A percentile compares a stretch with the other conserved stretches of the same genome.
These are phyloP conservation scores for Oryzias dopingdopingensis DNA, from an alignment of 2,797 vertebrate genomes.

Conservation along the genomic window DNA sequence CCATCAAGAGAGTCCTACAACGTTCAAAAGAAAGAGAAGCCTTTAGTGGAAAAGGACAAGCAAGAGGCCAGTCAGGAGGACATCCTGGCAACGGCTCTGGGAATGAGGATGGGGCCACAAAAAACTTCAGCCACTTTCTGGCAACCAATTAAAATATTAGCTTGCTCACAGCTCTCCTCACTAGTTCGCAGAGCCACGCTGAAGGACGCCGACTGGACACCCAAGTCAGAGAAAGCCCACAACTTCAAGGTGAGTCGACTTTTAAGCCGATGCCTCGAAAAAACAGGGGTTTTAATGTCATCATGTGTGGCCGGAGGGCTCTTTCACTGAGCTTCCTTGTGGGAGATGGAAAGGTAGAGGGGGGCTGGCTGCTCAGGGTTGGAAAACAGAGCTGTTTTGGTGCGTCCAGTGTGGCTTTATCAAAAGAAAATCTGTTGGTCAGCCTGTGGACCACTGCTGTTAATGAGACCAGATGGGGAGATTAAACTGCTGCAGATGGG, in stretches of 20 bases:
- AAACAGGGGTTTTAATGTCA: constrained; percentile 37
- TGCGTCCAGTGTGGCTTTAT: constrained; percentile 61
- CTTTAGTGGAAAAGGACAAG: constrained; percentile 85
- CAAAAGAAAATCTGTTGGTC: constrained; percentile 71
- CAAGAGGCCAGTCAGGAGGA: constrained; percentile 89
- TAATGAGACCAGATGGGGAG: constrained; percentile 77
- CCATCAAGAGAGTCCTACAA: constrained; percentile 89
- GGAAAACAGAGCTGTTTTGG: constrained; percentile 66
- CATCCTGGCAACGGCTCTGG: constrained; percentile 89
- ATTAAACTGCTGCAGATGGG: constrained; percentile 66
- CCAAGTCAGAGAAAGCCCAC: constrained; percentile 95
- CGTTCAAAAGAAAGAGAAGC: constrained; percentile 79
- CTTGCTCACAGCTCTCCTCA: constrained; percentile 99
- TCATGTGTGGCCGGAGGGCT: constrained; percentile 47
- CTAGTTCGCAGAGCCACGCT: constrained; percentile 96
- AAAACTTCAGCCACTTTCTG: constrained; percentile 94
- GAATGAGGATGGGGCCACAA: constrained; percentile 93
- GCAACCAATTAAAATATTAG: constrained; percentile 99
- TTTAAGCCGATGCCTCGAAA: constrained; percentile 3
- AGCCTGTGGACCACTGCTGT: constrained; percentile 60
- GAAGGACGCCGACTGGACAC: constrained; percentile 90
- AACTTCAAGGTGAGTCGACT: constrained; percentile 90
- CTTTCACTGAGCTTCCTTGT: constrained; percentile 35
- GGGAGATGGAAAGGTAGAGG: constrained; percentile 20
- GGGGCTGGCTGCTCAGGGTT: constrained; percentile 26